Evolutionary conservation across 2,113 vertebrate genomes (phyloP).

Genomic region (Rostratula benghalensis): DNA sequence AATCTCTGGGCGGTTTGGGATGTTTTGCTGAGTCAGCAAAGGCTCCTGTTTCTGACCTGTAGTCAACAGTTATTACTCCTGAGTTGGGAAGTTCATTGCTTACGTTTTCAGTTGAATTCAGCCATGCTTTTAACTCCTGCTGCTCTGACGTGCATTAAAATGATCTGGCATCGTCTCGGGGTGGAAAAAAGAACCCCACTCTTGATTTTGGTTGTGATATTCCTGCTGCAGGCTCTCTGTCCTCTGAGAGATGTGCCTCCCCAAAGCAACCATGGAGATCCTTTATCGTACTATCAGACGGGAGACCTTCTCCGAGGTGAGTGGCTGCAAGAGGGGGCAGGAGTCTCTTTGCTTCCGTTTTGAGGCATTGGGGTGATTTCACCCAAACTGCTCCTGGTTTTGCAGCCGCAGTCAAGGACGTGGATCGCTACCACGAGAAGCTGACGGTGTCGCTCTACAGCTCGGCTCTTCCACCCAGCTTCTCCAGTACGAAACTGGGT

Average conservation of each 20-base stretch:
- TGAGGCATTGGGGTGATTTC: neutral
- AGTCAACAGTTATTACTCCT: neutral
- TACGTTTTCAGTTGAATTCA: neutral
- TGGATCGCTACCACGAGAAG: conserved; percentile 95
- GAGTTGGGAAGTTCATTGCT: neutral
- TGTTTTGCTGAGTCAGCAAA: neutral
- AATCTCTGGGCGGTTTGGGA: neutral
- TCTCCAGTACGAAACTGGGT: conserved; percentile 86
- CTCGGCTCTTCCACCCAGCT: conserved; percentile 79
- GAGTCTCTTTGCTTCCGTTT: accelerated
- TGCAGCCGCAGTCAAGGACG: conserved; percentile 91
- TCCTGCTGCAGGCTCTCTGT: conserved; percentile 85
- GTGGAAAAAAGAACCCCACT: neutral
- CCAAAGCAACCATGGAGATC: conserved; percentile 93
- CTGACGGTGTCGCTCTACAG: conserved; percentile 87
- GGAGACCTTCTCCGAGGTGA: conserved; percentile 93
- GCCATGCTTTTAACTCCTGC: accelerated
- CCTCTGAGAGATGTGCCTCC: conserved; percentile 93
- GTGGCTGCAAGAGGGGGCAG: neutral
- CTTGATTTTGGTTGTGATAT: neutral
- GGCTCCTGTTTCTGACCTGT: accelerated
- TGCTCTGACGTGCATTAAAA: neutral
- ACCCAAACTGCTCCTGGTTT: neutral
- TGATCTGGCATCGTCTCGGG: neutral
- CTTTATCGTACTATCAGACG: conserved; percentile 92